These are phyloP conservation scores for Gobiocypris rarus DNA, from an alignment of 2,113 vertebrate species.

Conservation along the genomic window DNA sequence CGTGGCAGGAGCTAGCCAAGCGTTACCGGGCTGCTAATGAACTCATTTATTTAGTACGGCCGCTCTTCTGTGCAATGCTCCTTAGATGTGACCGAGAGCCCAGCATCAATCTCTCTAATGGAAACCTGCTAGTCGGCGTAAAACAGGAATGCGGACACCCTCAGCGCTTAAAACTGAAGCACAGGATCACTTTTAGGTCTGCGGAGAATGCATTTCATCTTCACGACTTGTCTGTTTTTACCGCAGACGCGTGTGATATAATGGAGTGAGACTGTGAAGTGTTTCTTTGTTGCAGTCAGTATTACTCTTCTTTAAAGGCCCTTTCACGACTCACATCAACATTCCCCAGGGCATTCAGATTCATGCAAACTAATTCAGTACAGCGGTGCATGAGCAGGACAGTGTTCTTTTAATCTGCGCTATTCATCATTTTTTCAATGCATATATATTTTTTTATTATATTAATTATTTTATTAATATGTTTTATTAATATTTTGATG, in stretches of 20 bases:
- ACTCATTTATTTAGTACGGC: constrained; percentile 69
- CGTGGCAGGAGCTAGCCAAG: constrained; percentile 49
- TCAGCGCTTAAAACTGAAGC: neutral
- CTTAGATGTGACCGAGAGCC: constrained; percentile 69
- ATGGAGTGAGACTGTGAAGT: constrained; percentile 16
- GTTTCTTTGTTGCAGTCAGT: neutral
- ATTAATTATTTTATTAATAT: neutral
- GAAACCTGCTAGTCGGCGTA: constrained; percentile 69
- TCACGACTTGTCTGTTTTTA: neutral
- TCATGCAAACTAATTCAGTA: neutral
- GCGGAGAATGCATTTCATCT: neutral
- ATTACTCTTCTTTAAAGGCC: neutral
- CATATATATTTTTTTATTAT: neutral
- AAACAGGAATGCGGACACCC: constrained; percentile 58
- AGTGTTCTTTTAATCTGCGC: neutral
- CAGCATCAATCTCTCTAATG: constrained; percentile 76
- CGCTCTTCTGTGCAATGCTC: constrained; percentile 56
- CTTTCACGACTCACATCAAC: no score
- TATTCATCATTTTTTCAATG: neutral
- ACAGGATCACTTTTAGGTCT: neutral
- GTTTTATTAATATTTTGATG: neutral
- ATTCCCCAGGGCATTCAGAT: neutral
- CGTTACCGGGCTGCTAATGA: constrained; percentile 68
- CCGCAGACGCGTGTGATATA: neutral
- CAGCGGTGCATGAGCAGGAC: neutral